Base-by-base conservation (phyloP, 1,140 invertebrate genomes). In the Drosophila nigromelanica region DNA sequence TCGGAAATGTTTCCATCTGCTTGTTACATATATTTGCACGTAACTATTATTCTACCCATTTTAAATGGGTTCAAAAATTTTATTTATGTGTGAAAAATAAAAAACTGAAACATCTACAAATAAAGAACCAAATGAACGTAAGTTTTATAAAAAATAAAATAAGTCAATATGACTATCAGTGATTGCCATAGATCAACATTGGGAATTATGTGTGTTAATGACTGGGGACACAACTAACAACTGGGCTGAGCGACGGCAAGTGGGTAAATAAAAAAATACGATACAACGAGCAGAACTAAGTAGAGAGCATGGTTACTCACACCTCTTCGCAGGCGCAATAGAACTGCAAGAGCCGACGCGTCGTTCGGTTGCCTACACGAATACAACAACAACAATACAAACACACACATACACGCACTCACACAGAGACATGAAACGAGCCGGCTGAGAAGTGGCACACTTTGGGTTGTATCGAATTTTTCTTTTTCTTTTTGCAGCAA, bases 391-490 rank as follows among this genome's bases (percentile, higher is more conserved):
- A 62, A 18, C 18, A 18, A 18, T 47, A 63, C 4, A 52, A 69
- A 64, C 73, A 71, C 45, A 70, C 63, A 73, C 43, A 64, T 39
- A 54, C 11, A 39, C 51, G 48, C 66, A 58, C 52, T 43, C 54
- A 42, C 15, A 51, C 48, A 62, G 7, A 58, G 15, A 11, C 42
- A 42, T 18, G 30, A 24, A 51, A 35, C 69, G 58, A 64, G 56
- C 54, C 51, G 74, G 71, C 68, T 63, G 76, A 51, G 76, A 37
- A 69, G 54, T 77, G 79, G 64, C 83, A 78, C 82, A 83, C 79
- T 89, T 89, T 59, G 45, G 27, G 59, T 71, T 74, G 82, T 87
- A 87, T 87, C 76, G 82, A 89, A 73, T 24, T 77, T 78, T 73
- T 75, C 62, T 14, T 40, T 73, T 50, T 56, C 27, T 50, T 37